phyloP scores from a whole-genome alignment of 2,113 vertebrate species.

The Polypterus bichir region DNA sequence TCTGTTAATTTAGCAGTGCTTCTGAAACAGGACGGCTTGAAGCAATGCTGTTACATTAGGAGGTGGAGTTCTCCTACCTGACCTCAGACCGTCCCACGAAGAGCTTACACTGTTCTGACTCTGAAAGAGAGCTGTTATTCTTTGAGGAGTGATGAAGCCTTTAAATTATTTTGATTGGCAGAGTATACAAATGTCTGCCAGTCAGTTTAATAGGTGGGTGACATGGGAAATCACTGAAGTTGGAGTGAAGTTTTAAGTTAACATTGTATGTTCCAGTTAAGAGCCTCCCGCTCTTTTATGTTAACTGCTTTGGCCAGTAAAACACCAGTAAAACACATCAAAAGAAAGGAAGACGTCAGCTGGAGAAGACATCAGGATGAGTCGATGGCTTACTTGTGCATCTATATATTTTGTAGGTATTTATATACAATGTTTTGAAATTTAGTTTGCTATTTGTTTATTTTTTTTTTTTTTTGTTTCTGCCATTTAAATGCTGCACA shows the following conservation, averaged over 20 bases:
- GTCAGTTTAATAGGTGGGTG: slow-evolving; percentile 19
- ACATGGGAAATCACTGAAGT: slow-evolving; percentile 23
- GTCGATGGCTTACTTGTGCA: slow-evolving; percentile 78
- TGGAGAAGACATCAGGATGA: slow-evolving; percentile 63
- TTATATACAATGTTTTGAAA: neutral
- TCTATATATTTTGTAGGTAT: slow-evolving; percentile 75
- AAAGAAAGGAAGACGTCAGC: slow-evolving; percentile 19
- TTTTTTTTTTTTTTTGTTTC: neutral
- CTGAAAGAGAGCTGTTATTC: slow-evolving; percentile 3
- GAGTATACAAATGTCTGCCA: slow-evolving; percentile 18
- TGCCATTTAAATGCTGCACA: no score
- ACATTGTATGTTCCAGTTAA: no score
- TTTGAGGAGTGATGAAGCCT: slow-evolving; percentile 55
- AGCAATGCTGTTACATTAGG: neutral
- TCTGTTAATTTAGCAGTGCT: neutral
- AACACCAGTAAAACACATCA: no score
- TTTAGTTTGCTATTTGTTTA: neutral
- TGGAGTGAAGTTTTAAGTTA: slow-evolving; percentile 23
- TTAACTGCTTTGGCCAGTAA: no score
- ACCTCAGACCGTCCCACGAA: slow-evolving; percentile 43
- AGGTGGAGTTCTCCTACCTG: slow-evolving; percentile 19
- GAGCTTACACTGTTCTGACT: slow-evolving; percentile 10
- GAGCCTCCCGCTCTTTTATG: no score
- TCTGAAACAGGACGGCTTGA: slow-evolving; percentile 4
- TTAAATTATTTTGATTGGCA: slow-evolving; percentile 44